phyloP scores from a whole-genome alignment of 2,888 invertebrate genomes.

The Diarsia dahlii region DNA sequence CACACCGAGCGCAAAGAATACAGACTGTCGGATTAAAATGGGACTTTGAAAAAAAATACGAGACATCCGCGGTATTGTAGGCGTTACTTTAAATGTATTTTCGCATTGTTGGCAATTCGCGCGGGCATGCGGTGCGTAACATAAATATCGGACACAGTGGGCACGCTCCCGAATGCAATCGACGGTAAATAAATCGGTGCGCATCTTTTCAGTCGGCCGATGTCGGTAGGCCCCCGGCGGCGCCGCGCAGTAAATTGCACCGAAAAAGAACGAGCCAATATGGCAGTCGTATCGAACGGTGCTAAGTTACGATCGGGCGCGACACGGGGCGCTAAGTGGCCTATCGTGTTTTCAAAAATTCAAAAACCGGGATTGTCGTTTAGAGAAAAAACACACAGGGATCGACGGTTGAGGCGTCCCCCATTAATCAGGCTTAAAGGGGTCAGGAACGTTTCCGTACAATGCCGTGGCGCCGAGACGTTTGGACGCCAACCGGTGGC shows the following conservation, averaged over 20 bases:
- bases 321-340: slow-evolving; percentile 88
- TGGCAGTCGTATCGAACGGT: slow-evolving; percentile 86
- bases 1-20: slow-evolving; percentile 71
- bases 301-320: slow-evolving; percentile 85
- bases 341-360: slow-evolving; percentile 88
- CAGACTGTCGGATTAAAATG: slow-evolving; percentile 78
- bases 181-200: slow-evolving; percentile 83
- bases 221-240: slow-evolving; percentile 82
- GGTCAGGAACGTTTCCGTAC: slow-evolving; percentile 76
- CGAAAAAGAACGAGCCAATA: slow-evolving; percentile 87
- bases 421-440: slow-evolving; percentile 86
- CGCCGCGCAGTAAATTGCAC: slow-evolving; percentile 86
- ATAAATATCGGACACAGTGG: slow-evolving; percentile 87
- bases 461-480: slow-evolving; percentile 75
- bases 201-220: slow-evolving; percentile 82
- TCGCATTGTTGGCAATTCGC: slow-evolving; percentile 85
- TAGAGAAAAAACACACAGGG: slow-evolving; percentile 76
- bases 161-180: slow-evolving; percentile 85
- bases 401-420: slow-evolving; percentile 72
- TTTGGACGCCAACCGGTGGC: slow-evolving; percentile 69
- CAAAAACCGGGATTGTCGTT: slow-evolving; percentile 81
- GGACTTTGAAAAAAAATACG: slow-evolving; percentile 83
- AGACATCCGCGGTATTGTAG: slow-evolving; percentile 80
- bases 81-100: slow-evolving; percentile 86
- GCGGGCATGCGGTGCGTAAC: slow-evolving; percentile 78